Evolutionary conservation across 2,888 invertebrate species (phyloP), one percentile per base, ranked within the genome.

Genomic region (Laothoe populi): DNA sequence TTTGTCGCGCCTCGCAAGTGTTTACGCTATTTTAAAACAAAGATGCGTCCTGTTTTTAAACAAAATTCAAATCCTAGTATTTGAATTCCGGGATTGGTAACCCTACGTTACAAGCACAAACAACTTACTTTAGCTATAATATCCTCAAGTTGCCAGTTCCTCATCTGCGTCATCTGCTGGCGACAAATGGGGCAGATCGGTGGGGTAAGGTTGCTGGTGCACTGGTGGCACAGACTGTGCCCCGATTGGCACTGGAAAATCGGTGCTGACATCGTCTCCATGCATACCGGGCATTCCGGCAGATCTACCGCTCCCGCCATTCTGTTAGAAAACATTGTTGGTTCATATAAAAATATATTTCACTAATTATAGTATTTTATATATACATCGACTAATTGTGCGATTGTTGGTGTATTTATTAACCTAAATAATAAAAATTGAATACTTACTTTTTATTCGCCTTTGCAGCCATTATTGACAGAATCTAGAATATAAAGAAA

Each of bases 191-290:
- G 92, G 64, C 92, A 92, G 24, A 78, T 72, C 0, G 89, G 82
- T 10, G 90, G 87, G 45, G 72, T 57, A 61, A 92, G 72, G 31
- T 65, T 78, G 40, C 67, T 70, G 1, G 88, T 89, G 70, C 92
- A 92, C 0, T 66, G 66, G 66, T 81, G 78, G 71, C 92, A 92
- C 23, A 92, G 75, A 64, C 92, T 92, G 71, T 92, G 92, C 2
- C 92, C 92, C 0, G 88, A 85, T 63, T 85, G 82, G 70, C 92
- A 92, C 68, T 88, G 88, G 67, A 73, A 91, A 69, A 91, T 91
- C 4, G 91, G 91, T 8, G 84, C 81, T 1, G 80, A 78, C 89
- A 92, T 88, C 0, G 75, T 75, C 3, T 90, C 87, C 77, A 87
- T 45, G 67, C 92, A 92, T 13, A 90, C 87, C 0, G 90, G 92